Base-by-base conservation (phyloP, 2,797 vertebrate species). In the Emydoidea blandingii region DNA sequence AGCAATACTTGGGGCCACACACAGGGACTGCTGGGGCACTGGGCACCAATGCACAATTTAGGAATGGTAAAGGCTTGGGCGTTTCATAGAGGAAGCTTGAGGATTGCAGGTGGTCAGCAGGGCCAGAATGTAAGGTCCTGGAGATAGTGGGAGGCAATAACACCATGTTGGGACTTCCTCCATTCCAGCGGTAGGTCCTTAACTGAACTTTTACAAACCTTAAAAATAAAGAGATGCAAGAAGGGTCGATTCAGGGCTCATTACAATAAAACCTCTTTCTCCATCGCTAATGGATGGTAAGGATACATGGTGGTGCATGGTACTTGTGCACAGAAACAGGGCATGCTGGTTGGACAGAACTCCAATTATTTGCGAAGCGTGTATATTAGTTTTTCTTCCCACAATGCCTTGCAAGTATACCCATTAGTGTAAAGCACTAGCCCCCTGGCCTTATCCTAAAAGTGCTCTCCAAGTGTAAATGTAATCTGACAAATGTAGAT, bases 391-490 rank as follows among this genome's bases (percentile, higher is more conserved):
- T 91, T 87, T 90, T 86, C 29, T 9, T 83, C 23, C 37, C 37
- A 62, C 31, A 21, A 25, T 88, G 3, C 1, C 21, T 76, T 81
- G 12, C 59, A 80, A 87, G 85, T 31, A 84, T 9, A 81, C 34
- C 2, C 5, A 4, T 83, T 90, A 65, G 52, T 19, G 89, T 95
- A 83, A 94, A 90, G 5, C 27, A 62, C 11, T 74, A 79, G 34
- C 79, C 87, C 80, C 74, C 4, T 12, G 93, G 54, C 37, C 92
- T 95, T 89, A 85, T 59, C 41, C 5, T 90, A 72, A 89, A 93
- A 78, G 9, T n/a, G 2, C 15, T 68, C 53, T 12, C 41, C 86
- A 41, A 12, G 49, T 57, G 56, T 79, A 85, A 78, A 88, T 74
- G 79, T 21, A 79, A 88, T 59, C 27, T 81, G 93, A 86, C 76